Evolutionary conservation across 2,113 vertebrate species (phyloP).

Genomic region (Sprattus sprattus): DNA sequence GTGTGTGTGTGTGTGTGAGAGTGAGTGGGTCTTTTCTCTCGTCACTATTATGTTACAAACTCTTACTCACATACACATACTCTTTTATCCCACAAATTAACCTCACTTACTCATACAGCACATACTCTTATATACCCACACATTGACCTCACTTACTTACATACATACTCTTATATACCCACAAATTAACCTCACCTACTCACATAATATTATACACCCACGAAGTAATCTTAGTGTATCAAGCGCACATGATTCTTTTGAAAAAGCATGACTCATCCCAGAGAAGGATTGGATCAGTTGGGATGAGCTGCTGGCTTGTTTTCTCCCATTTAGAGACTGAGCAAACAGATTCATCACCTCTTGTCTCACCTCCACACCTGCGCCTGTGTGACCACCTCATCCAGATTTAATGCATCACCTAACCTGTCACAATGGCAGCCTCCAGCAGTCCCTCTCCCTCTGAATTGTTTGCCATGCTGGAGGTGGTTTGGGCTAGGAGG

Average conservation of each 20-base stretch:
- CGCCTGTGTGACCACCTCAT: neutral
- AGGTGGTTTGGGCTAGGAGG: neutral
- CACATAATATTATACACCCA: neutral
- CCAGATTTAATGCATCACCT: constrained; percentile 1
- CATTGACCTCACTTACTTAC: neutral
- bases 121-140: neutral
- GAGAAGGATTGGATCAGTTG: neutral
- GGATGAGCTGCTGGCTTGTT: neutral
- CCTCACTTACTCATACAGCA: neutral
- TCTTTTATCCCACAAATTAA: neutral
- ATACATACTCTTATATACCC: neutral
- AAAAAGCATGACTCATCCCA: constrained; percentile 6
- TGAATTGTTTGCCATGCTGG: neutral
- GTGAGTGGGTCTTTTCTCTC: neutral
- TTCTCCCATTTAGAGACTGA: neutral
- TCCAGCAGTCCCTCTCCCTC: neutral
- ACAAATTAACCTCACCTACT: neutral
- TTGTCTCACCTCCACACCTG: constrained; percentile 12
- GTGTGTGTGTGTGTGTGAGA: neutral
- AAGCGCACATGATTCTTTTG: neutral
- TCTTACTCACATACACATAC: neutral
- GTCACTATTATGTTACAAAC: neutral
- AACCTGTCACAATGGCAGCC: neutral
- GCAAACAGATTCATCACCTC: constrained; percentile 43
- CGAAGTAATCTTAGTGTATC: neutral